Percentiles rank a stretch among this genome's conserved stretches.
Evolutionary conservation across 2,113 vertebrate species (phyloP).

Genomic region (Cynopterus brachyotis): DNA sequence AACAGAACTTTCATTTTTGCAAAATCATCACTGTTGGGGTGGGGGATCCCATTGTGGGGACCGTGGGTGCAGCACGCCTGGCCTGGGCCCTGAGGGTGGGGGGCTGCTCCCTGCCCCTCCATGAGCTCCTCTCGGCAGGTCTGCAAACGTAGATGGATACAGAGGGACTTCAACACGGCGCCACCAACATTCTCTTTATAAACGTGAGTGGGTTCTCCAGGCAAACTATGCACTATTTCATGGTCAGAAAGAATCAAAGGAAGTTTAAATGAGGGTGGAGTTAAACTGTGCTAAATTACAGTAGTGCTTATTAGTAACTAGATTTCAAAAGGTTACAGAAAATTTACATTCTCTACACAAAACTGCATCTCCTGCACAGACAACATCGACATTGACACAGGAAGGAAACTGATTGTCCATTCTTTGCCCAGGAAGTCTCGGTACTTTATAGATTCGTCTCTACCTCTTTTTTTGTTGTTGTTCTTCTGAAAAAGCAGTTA

Average conservation of each 20-base stretch:
- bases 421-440: conserved; percentile 96
- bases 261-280: conserved; percentile 92
- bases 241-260: conserved; percentile 90
- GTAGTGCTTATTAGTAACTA: conserved; percentile 99
- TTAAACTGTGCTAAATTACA: conserved; percentile 97
- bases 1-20: conserved; percentile 74
- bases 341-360: conserved; percentile 99
- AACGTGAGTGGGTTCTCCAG: conserved; percentile 89
- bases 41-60: conserved; percentile 48
- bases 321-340: conserved; percentile 99
- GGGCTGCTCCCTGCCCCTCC: conserved; percentile 70
- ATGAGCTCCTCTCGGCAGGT: conserved; percentile 75
- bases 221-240: conserved; percentile 89
- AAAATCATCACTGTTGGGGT: conserved; percentile 50
- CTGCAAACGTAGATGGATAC: conserved; percentile 76
- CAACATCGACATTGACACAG: conserved; percentile 99
- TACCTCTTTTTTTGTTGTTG: conserved; percentile 79
- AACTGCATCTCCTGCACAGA: conserved; percentile 99
- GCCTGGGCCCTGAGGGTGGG: conserved; percentile 8
- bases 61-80: not conserved
- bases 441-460: conserved; percentile 96
- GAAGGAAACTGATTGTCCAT: conserved; percentile 99
- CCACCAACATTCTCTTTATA: conserved; percentile 90
- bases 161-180: conserved; percentile 86
- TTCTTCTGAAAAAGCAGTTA: conserved; percentile 88